phyloP scores from a whole-genome alignment of 2,113 vertebrate species.

The Ptychochromis oligacanthus region DNA sequence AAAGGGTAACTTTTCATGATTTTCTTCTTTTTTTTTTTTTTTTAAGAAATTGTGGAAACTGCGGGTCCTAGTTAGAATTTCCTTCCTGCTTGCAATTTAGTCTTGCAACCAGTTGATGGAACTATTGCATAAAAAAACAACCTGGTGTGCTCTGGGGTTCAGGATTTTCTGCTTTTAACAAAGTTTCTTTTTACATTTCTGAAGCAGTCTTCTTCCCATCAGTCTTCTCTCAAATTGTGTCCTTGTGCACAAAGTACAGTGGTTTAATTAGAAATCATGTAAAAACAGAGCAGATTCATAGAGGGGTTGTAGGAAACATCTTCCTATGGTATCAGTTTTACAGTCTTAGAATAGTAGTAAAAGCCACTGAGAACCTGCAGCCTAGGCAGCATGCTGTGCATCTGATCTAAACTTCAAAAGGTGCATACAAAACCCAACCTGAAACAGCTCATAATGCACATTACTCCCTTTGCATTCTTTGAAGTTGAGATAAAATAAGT shows the following conservation, averaged over 20 bases:
- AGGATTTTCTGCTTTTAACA: neutral
- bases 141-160: neutral
- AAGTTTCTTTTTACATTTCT: neutral
- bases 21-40: too few species aligned
- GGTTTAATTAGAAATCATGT: neutral
- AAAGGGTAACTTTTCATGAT: neutral
- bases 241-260: neutral
- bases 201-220: neutral
- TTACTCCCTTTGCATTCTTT: conserved; percentile 19
- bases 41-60: neutral
- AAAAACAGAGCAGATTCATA: neutral
- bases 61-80: neutral
- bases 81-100: conserved; percentile 20
- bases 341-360: neutral
- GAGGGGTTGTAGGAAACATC: neutral
- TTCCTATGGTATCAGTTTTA: neutral
- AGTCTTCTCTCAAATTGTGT: neutral
- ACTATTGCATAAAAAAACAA: conserved; percentile 39
- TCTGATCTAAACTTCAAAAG: neutral
- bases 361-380: neutral
- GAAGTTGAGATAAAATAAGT: conserved; percentile 29
- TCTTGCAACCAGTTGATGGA: conserved; percentile 61
- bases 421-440: neutral
- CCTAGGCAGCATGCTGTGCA: neutral
- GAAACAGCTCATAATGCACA: neutral